Conservation (phyloP, 1,140 invertebrate genomes). For the Drosophila yakuba region DNA sequence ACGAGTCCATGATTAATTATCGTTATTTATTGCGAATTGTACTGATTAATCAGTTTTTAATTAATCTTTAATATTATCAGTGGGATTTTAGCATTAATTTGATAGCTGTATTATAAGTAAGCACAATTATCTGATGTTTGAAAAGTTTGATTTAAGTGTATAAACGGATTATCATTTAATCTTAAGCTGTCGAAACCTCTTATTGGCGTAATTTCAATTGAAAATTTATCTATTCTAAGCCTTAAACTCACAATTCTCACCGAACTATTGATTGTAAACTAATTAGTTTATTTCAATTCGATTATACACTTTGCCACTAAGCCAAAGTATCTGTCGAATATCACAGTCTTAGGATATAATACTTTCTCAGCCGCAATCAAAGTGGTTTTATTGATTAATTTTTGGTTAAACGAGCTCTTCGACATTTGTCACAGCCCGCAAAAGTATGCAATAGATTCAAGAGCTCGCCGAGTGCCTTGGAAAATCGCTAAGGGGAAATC, state of each 20-base stretch:
- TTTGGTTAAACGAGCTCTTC: constrained; percentile 2
- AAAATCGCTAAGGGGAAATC: constrained; percentile 3
- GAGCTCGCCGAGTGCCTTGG: not conserved
- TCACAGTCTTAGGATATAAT: not conserved
- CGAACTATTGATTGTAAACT: not conserved
- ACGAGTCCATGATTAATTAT: constrained; percentile 1
- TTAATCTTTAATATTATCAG: not conserved
- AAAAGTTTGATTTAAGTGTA: not conserved
- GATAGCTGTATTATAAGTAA: not conserved
- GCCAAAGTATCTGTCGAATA: not conserved
- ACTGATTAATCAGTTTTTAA: constrained; percentile 4
- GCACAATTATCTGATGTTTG: not conserved
- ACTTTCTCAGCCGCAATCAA: constrained; percentile 5
- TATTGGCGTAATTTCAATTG: not conserved
- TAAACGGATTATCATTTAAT: not conserved
- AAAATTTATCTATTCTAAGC: not conserved
- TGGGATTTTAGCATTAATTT: not conserved
- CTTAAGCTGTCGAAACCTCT: not conserved
- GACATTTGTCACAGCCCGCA: constrained; percentile 12
- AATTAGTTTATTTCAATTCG: not conserved
- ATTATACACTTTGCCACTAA: not conserved
- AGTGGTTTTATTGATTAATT: constrained; percentile 13
- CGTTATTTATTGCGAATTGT: not conserved
- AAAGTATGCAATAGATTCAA: constrained; percentile 11
- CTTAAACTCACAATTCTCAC: not conserved